Base-by-base conservation (phyloP, 1,140 invertebrate genomes). In the Rhynchophorus ferrugineus region DNA sequence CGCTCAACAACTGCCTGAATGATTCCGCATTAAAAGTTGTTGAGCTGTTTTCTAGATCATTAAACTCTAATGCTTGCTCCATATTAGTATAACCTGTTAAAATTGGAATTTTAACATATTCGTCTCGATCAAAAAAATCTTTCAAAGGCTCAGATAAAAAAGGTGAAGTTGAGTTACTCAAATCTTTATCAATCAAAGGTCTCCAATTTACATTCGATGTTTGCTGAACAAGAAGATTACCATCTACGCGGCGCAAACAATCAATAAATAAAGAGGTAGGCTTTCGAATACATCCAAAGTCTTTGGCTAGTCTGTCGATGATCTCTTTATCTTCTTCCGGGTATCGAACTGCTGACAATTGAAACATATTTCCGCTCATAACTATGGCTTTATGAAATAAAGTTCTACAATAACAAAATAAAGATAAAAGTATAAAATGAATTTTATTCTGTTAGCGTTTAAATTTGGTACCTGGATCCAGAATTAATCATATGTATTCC, bases 81-180 rank as follows among this genome's bases (percentile, higher is more conserved):
- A 87, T 87, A 58, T 85, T 81, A 0, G 85, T 87, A 49, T 79
- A 87, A 1, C 86, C 87, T 3, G 78, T 77, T 41, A 90, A 69
- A 7, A 88, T 58, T 0, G 85, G 84, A 1, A 88, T 81, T 36
- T 79, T 76, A 67, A 76, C 66, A 66, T 76, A 74, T 58, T 76
- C 69, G 22, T 77, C 79, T 46, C 67, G 72, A 54, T 77, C 72
- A 41, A 87, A 77, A 41, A 81, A 68, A 38, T 74, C 75, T 20
- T 71, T 75, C 0, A 85, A 85, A 43, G 79, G 68, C 55, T 78
- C 78, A 5, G 81, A 68, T 11, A 89, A 64, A 62, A 89, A 85
- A 0, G 82, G 77, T 1, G 75, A 69, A 1, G 78, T 59, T 16
- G 76, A 39, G 1, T 73, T 73, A 56, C 78, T 85, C 11, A 84